These are phyloP conservation scores for Melanophora roralis DNA, from an alignment of 2,888 invertebrate species.

Conservation along the genomic window DNA sequence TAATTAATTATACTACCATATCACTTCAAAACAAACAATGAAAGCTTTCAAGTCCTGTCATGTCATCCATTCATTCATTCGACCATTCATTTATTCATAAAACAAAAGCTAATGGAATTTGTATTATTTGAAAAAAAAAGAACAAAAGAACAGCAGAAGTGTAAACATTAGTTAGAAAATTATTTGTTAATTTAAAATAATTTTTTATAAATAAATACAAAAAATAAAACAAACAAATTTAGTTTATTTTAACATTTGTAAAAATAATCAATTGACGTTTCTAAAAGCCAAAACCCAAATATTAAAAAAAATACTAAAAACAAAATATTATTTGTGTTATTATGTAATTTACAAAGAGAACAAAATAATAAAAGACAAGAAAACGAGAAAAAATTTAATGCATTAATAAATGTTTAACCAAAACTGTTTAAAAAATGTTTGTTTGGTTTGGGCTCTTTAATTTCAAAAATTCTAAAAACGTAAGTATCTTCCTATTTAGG, in stretches of 20 bases:
- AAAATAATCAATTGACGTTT: not conserved
- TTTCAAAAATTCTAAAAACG: no score
- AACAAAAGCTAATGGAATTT: no score
- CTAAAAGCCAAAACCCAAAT: constrained; percentile 34
- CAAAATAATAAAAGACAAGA: not conserved
- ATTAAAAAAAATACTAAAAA: not conserved
- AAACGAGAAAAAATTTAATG: not conserved
- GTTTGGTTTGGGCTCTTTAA: no score
- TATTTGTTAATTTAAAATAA: constrained; percentile 31
- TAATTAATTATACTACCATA: not conserved
- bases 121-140: not conserved
- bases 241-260: no score
- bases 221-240: not conserved
- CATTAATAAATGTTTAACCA: no score
- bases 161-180: constrained; percentile 6
- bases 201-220: constrained; percentile 30
- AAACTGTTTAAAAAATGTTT: no score
- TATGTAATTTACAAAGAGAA: constrained; percentile 44
- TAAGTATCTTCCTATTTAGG: no score
- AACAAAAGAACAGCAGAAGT: not conserved
- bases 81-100: no score
- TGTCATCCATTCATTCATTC: no score
- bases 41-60: constrained; percentile 29
- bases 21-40: not conserved
- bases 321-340: constrained; percentile 27